phyloP scores from a whole-genome alignment of 2,797 vertebrate species.

The Nannoperca australis region DNA sequence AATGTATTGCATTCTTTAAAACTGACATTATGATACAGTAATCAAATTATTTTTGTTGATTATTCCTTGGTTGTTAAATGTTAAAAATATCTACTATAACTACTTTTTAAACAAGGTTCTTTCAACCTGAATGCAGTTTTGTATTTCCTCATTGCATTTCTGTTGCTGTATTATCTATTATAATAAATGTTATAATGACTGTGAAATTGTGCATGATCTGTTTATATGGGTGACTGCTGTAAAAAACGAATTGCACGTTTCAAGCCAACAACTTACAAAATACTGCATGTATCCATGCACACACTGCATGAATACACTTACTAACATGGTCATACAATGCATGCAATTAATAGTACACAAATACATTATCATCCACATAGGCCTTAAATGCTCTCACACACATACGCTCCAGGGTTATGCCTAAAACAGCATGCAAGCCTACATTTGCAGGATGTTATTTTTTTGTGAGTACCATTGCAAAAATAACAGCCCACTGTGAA shows the following conservation, averaged over 20 bases:
- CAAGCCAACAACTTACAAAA: neutral
- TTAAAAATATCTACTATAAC: neutral
- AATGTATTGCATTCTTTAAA: conserved; percentile 4
- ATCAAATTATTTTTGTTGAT: neutral
- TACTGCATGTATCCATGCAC: neutral
- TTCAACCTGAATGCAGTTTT: neutral
- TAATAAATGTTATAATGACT: neutral
- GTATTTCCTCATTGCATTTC: neutral
- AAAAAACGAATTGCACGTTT: neutral
- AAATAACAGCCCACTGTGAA: conserved; percentile 83
- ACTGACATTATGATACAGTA: neutral
- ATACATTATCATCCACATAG: neutral
- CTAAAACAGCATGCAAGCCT: conserved; percentile 47
- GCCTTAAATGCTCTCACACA: conserved; percentile 1
- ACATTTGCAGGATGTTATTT: conserved; percentile 72
- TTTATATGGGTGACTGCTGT: neutral
- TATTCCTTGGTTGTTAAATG: neutral
- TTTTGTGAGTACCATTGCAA: conserved; percentile 69
- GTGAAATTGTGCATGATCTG: neutral
- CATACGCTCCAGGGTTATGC: conserved; percentile 36
- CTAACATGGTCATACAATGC: conserved; percentile 9
- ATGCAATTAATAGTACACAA: conserved; percentile 2
- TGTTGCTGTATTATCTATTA: neutral
- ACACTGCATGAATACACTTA: neutral
- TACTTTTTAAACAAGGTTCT: neutral